Conservation (phyloP, 2,888 invertebrate genomes). For the Spilosoma lubricipeda region DNA sequence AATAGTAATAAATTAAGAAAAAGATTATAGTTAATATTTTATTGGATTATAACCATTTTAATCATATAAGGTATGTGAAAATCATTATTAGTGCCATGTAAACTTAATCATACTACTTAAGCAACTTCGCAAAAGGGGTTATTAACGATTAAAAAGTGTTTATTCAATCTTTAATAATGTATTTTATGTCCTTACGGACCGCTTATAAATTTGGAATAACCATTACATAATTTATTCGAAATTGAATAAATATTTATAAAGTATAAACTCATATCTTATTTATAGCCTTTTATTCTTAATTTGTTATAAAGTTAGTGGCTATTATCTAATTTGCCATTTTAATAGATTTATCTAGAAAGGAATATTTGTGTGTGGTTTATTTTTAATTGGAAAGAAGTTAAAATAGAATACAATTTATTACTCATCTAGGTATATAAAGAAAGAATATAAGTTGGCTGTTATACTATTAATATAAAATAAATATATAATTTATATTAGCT, state of each 20-base stretch:
- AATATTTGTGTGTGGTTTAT: conserved; percentile 2
- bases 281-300: conserved; percentile 5
- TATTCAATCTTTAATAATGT: neutral
- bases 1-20: neutral
- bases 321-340: conserved; percentile 13
- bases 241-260: conserved; percentile 11
- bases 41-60: neutral
- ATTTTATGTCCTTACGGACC: neutral
- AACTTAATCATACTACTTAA: neutral
- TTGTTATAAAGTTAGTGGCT: neutral
- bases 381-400: neutral
- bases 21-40: neutral
- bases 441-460: too few relatives aligned
- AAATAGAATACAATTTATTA: neutral
- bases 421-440: neutral
- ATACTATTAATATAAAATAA: neutral
- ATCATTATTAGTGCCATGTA: neutral
- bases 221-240: conserved; percentile 6
- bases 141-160: conserved; percentile 3
- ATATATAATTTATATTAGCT: neutral
- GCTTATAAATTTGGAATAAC: conserved; percentile 1
- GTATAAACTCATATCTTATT: conserved; percentile 6
- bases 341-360: conserved; percentile 10
- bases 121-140: neutral
- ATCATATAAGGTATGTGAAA: neutral